Evolutionary conservation across 2,888 invertebrate genomes (phyloP).

Genomic region (Gisinianus flammeolus): DNA sequence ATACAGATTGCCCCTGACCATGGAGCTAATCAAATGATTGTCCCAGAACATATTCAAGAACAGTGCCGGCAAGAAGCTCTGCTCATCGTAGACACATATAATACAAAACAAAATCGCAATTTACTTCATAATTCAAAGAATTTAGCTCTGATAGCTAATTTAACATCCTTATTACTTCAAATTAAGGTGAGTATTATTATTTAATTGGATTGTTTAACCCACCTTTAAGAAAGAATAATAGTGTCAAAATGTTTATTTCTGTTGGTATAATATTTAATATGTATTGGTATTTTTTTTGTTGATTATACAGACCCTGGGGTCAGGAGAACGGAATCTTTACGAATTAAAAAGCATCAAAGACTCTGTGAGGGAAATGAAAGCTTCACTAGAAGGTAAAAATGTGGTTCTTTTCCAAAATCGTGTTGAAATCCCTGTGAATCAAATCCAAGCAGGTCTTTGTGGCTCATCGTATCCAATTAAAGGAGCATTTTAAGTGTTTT

Average conservation of each 20-base stretch:
- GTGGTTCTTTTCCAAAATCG: conserved; percentile 81
- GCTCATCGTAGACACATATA: conserved; percentile 77
- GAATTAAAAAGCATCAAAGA: conserved; percentile 89
- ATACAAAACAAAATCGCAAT: conserved; percentile 66
- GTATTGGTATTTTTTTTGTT: conserved; percentile 1
- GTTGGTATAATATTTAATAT: too few relatives aligned
- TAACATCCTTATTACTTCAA: conserved; percentile 89
- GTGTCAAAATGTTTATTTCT: too few relatives aligned
- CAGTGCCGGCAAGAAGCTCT: conserved; percentile 85
- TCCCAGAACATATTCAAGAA: conserved; percentile 85
- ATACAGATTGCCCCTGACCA: conserved; percentile 79
- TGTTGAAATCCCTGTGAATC: conserved; percentile 90
- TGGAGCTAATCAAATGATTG: conserved; percentile 82
- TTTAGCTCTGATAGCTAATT: conserved; percentile 80
- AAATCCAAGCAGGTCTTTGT: conserved; percentile 76
- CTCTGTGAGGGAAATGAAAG: conserved; percentile 86
- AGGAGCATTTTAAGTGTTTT: conserved; percentile 38
- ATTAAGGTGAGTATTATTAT: conserved; percentile 69
- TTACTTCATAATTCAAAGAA: conserved; percentile 62
- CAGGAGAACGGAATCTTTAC: conserved; percentile 85
- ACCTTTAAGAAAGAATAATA: too few relatives aligned
- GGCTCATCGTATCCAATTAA: conserved; percentile 33
- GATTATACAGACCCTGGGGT: conserved; percentile 68
- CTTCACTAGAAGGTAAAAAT: conserved; percentile 76
- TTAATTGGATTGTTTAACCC: too few relatives aligned